Conservation (phyloP, 1,140 invertebrate genomes). For the Papilio polyxenes region DNA sequence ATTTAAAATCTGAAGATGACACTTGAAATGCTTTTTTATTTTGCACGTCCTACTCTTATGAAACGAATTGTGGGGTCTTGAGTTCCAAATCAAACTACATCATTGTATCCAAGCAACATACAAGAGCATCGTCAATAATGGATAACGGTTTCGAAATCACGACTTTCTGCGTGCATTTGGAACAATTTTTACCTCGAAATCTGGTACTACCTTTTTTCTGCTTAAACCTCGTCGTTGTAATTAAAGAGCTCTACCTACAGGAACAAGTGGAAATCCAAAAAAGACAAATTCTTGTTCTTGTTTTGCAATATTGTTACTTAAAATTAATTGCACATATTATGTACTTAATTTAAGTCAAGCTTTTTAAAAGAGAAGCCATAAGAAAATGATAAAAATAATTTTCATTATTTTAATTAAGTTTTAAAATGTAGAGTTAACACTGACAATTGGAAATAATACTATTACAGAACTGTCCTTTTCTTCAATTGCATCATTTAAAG, state of each 20-base stretch:
- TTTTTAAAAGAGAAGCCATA: not conserved
- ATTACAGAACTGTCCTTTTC: too few relatives aligned
- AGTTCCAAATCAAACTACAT: not conserved
- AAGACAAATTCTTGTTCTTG: not conserved
- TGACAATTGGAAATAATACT: too few relatives aligned
- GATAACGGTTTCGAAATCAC: not conserved
- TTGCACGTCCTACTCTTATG: too few relatives aligned
- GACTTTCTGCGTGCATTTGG: not conserved
- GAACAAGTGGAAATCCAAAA: not conserved
- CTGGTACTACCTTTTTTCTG: not conserved
- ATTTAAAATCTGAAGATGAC: too few relatives aligned
- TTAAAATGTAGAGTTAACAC: not conserved
- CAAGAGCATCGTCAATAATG: not conserved
- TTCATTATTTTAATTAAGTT: not conserved
- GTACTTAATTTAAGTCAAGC: too few relatives aligned
- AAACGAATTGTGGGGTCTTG: too few relatives aligned
- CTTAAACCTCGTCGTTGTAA: not conserved
- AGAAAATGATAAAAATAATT: not conserved
- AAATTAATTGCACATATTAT: not conserved
- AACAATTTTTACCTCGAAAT: not conserved
- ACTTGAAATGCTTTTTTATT: too few relatives aligned
- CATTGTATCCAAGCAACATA: not conserved
- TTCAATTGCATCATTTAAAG: too few relatives aligned
- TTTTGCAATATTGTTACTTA: not conserved
- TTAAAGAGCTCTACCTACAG: not conserved